Evolutionary conservation across 2,113 vertebrate genomes (phyloP), one percentile per base, ranked within the genome.

Genomic region (Nerophis lumbriciformis): DNA sequence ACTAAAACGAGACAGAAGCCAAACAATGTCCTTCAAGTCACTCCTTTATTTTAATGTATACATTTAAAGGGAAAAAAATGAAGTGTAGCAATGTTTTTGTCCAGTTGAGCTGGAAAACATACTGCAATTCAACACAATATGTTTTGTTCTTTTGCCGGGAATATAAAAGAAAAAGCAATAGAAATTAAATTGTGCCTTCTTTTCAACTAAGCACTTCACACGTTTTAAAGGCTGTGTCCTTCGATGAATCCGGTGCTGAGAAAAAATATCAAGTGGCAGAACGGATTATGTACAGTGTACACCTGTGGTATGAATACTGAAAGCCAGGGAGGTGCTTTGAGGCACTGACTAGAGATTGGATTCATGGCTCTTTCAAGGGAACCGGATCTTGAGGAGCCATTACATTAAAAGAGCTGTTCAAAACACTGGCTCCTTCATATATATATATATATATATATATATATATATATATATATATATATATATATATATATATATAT

Each of bases 1-100:
- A 85, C 80, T 82, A 86, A 85, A 85, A 85, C 81, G 84, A 88
- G 81, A 82, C 68, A 71, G 84, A 67, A 86, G 86, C 76, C 63
- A 76, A 79, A 86, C 81, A 85, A 63, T 75, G 83, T 79, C 86
- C 84, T 88, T 85, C 81, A 84, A 82, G 68, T 79, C 77, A 76
- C 80, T 76, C 81, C 59, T 42, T 47, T 61, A 70, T 83, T 78
- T 82, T 75, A 68, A 72, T 60, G 78, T 69, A 71, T 71, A 28
- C 73, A 74, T 80, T 61, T 62, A 63, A 39, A 44, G 55, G 57
- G 65, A 21, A 44, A 59, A 53, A 56, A 77, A 60, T n/a, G 37
- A 61, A 14, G 13, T 16, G 49, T 55, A 12, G 28, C 58, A 19
- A 67, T 42, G 70, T 57, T 37, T 53, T 68, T 38, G 10, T 38